A percentile compares a stretch with the other conserved stretches of the same genome.
Evolutionary conservation across 2,797 vertebrate genomes (phyloP).

Genomic region (Amniataba percoides): DNA sequence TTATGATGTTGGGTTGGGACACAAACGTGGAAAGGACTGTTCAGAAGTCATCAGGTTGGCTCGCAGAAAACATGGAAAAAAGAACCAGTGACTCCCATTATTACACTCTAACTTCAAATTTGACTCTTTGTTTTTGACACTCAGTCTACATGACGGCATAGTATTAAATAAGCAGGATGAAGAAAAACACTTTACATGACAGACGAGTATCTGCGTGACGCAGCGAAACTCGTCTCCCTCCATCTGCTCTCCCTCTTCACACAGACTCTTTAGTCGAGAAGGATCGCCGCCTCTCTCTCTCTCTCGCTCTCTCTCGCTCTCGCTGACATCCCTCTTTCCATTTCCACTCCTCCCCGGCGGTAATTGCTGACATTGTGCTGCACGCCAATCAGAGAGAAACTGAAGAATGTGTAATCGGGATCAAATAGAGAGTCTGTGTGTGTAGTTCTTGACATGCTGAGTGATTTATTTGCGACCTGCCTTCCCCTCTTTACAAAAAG

Average conservation of each 20-base stretch:
- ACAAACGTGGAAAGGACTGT: background rate
- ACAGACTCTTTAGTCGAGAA: constrained; percentile 26
- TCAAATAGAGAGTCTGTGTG: constrained; percentile 40
- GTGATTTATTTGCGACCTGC: constrained; percentile 62
- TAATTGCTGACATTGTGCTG: constrained; percentile 78
- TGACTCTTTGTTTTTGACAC: no score
- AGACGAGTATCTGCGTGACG: background rate
- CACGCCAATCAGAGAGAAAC: constrained; percentile 64
- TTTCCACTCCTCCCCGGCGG: constrained; percentile 23
- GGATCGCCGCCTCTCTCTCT: constrained; percentile 19
- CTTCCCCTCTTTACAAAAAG: constrained; percentile 28
- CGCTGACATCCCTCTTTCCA: constrained; percentile 38
- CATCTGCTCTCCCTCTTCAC: constrained; percentile 38
- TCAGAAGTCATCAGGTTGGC: constrained; percentile 9
- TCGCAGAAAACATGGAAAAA: constrained; percentile 4
- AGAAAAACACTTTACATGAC: background rate
- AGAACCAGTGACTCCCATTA: background rate
- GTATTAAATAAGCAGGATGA: background rate
- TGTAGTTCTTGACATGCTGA: constrained; percentile 39
- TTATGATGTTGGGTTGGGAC: background rate
- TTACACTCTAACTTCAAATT: background rate
- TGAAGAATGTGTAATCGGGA: constrained; percentile 68
- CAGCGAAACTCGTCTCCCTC: constrained; percentile 1
- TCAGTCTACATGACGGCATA: background rate
- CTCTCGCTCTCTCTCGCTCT: constrained; percentile 26